Percentiles rank a stretch among this genome's conserved stretches.
These are phyloP conservation scores for Aleiodes leptofemur DNA, from an alignment of 2,888 invertebrate genomes.

Conservation along the genomic window DNA sequence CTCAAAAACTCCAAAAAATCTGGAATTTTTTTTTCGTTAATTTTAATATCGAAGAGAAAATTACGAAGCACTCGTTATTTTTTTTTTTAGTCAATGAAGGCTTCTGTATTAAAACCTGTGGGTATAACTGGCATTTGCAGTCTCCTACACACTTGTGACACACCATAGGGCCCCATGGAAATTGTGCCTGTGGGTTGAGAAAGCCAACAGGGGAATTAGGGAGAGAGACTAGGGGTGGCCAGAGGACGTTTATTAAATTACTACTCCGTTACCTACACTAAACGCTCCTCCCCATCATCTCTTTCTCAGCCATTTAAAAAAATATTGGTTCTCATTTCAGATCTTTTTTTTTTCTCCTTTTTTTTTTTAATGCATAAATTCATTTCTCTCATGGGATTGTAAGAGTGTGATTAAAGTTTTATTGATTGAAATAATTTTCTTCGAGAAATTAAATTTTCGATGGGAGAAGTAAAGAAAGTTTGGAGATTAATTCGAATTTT, in stretches of 20 bases:
- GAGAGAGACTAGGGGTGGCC: slow-evolving; percentile 43
- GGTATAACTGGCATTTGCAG: slow-evolving; percentile 62
- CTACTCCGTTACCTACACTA: slow-evolving; percentile 50
- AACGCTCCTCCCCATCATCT: slow-evolving; percentile 38
- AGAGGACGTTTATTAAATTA: slow-evolving; percentile 65
- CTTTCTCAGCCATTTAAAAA: slow-evolving; percentile 30
- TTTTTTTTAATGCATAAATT: slow-evolving; percentile 24
- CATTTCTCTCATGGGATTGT: slow-evolving; percentile 6
- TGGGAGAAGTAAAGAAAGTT: neutral
- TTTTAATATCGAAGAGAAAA: no score
- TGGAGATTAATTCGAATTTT: neutral
- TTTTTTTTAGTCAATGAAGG: no score
- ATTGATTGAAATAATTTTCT: slow-evolving; percentile 6
- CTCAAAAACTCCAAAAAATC: no score
- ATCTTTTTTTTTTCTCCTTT: neutral
- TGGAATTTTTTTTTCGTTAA: no score
- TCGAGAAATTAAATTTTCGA: neutral
- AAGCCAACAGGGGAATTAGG: slow-evolving; percentile 56
- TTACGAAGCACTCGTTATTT: no score
- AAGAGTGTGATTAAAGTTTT: slow-evolving; percentile 24
- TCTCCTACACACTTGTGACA: slow-evolving; percentile 56
- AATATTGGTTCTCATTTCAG: slow-evolving; percentile 22
- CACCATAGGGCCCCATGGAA: slow-evolving; percentile 55
- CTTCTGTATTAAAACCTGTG: slow-evolving; percentile 52
- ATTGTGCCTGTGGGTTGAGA: slow-evolving; percentile 49